Base-by-base conservation (phyloP, 2,797 vertebrate genomes). In the Sparidentex hasta region DNA sequence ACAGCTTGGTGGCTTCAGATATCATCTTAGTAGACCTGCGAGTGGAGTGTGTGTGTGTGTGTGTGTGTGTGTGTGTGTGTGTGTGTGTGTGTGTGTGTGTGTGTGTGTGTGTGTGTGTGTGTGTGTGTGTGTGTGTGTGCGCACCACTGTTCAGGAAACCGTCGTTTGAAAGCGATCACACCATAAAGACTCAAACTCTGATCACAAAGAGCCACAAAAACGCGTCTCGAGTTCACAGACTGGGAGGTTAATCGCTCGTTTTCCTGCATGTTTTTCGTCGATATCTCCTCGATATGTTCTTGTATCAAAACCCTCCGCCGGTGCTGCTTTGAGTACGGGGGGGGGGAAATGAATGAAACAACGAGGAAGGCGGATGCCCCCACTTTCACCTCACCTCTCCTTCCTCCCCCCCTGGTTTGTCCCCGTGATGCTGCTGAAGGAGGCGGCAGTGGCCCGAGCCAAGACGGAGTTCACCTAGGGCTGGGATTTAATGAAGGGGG, bases 401-500 rank as follows among this genome's bases (percentile, higher is more conserved):
- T 7, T 44, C 23, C 48, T 16, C 27, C 9, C 50, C 50, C n/a
- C 48, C 18, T 21, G 18, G 1, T 29, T 12, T 38, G 17, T 21
- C 64, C 69, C 69, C 11, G 12, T 47, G 64, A 41, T 65, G 71
- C 74, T 41, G 71, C 71, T 83, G 66, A 72, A 71, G 85, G 76
- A 81, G 80, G 81, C 75, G 43, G 74, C 56, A 65, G 84, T 33
- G 75, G 71, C 73, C 76, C 12, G 66, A 86, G 86, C 78, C 86
- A 84, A 83, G 81, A 79, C 56, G 66, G 74, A 82, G 84, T 86
- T 92, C 88, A 93, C 90, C 92, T 91, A 84, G 87, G 91, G 92
- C 93, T 75, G 84, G 76, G 85, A 89, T 92, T 94, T 93, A 93
- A 93, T 90, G 84, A 92, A 44, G 68, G 85, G 70, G 73, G 76